phyloP scores from a whole-genome alignment of 2,888 invertebrate species.

The Trissoscelio sp. region DNA sequence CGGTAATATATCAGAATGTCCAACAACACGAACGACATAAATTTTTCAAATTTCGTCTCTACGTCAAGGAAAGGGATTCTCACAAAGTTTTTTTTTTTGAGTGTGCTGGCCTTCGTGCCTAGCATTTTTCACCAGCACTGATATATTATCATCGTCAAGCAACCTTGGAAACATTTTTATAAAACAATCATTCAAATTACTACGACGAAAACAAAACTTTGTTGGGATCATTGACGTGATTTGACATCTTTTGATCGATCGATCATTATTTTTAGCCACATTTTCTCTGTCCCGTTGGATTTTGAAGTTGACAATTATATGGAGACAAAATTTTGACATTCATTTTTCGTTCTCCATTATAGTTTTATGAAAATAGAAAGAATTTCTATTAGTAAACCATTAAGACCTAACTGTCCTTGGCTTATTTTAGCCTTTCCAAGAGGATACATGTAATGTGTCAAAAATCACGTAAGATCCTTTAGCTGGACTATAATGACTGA shows the following conservation, averaged over 20 bases:
- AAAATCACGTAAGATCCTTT: neutral
- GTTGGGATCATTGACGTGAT: conserved; percentile 42
- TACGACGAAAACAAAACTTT: conserved; percentile 44
- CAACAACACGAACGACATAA: conserved; percentile 70
- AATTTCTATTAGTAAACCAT: no score
- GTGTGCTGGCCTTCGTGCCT: conserved; percentile 44
- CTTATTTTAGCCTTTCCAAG: no score
- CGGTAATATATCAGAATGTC: conserved; percentile 70
- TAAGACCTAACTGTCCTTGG: no score
- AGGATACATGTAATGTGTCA: neutral
- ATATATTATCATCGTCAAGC: conserved; percentile 62
- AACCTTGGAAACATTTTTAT: conserved; percentile 52
- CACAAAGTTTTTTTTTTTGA: conserved; percentile 40
- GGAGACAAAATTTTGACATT: no score
- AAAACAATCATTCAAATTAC: conserved; percentile 57
- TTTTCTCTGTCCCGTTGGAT: conserved; percentile 9
- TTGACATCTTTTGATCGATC: conserved; percentile 48
- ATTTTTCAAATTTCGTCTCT: conserved; percentile 71
- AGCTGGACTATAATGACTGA: neutral
- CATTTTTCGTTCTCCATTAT: no score
- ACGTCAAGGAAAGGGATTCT: conserved; percentile 64
- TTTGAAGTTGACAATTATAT: no score
- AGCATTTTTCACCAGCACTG: conserved; percentile 60
- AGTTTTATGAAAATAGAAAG: no score
- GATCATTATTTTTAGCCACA: conserved; percentile 51